Conservation (phyloP, 2,113 vertebrate genomes). For the Cryptomyrus ogoouensis region DNA sequence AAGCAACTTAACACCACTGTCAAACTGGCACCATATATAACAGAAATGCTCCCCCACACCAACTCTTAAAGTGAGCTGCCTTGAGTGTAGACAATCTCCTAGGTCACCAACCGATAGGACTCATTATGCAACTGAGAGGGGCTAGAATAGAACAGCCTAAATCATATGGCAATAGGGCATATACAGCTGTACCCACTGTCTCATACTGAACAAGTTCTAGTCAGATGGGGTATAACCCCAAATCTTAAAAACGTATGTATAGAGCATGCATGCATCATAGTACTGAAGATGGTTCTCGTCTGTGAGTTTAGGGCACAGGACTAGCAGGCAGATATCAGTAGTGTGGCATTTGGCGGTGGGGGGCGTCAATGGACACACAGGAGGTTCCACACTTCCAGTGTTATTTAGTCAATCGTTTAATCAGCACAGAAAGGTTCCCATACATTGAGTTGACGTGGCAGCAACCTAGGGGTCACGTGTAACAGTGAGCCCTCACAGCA, state of each 20-base stretch:
- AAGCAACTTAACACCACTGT: neutral
- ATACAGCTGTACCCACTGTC: neutral
- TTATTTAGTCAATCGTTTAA: neutral
- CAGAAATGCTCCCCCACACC: neutral
- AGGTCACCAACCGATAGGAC: neutral
- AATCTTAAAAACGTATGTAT: neutral
- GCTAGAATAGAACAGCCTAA: neutral
- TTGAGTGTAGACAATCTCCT: neutral
- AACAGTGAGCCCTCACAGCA: neutral
- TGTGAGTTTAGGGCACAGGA: neutral
- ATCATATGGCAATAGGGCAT: neutral
- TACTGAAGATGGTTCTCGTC: neutral
- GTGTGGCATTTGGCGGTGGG: neutral
- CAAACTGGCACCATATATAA: neutral
- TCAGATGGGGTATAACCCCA: neutral
- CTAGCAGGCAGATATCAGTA: neutral
- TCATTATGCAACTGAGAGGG: neutral
- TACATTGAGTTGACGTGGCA: neutral
- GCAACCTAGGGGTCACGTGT: neutral
- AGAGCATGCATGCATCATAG: neutral
- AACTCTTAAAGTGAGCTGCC: neutral
- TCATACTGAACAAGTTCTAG: neutral
- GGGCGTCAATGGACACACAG: neutral
- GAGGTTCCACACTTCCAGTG: neutral
- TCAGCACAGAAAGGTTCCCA: neutral